Conservation (phyloP, 2,113 vertebrate species). For the Herpailurus yagouaroundi region DNA sequence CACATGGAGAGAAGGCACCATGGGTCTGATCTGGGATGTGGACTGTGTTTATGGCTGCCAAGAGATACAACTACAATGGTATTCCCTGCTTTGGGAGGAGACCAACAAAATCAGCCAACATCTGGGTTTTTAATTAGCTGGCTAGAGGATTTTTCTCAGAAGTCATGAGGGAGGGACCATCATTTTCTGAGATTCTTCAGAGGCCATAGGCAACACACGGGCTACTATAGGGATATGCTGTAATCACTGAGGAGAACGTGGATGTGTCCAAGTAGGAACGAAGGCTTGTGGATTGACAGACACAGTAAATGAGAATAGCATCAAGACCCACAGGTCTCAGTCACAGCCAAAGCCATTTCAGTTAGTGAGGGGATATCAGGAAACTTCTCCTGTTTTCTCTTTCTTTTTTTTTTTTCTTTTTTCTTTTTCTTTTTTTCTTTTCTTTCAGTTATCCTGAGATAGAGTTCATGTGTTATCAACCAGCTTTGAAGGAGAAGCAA, state of each 20-base stretch:
- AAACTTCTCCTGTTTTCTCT: not conserved
- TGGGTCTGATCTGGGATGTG: not conserved
- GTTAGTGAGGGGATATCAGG: not conserved
- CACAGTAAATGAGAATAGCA: not conserved
- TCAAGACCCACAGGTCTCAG: not conserved
- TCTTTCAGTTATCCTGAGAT: not conserved
- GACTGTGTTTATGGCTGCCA: not conserved
- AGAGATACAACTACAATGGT: not conserved
- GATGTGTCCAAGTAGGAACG: too few species aligned
- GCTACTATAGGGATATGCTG: rapidly evolving
- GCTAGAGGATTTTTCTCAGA: not conserved
- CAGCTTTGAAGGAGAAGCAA: constrained; percentile 43
- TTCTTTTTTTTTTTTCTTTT: not conserved
- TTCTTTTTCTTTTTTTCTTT: not conserved
- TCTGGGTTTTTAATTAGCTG: not conserved
- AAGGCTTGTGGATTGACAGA: not conserved
- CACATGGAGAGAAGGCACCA: not conserved
- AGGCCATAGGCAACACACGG: too few species aligned
- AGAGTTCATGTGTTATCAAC: not conserved
- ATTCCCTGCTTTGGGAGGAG: not conserved
- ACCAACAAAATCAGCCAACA: not conserved
- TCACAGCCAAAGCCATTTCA: constrained; percentile 18
- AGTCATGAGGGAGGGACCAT: not conserved
- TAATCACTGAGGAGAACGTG: not conserved
- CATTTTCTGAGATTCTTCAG: not conserved